Base-by-base conservation (phyloP, 2,888 invertebrate species). In the Brachylomia viminalis region DNA sequence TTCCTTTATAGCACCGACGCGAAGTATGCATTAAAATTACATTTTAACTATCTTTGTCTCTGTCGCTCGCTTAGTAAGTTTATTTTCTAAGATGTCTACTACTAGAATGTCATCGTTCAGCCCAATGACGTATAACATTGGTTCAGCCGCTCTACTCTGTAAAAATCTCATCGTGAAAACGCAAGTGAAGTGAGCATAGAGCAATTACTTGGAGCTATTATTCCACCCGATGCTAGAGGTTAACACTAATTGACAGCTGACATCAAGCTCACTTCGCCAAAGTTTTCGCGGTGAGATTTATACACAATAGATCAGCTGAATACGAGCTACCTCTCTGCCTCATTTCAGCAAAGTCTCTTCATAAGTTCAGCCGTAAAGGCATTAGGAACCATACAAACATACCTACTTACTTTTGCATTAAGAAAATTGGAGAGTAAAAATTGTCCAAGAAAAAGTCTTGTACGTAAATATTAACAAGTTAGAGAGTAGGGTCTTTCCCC, bases 401-500 rank as follows among this genome's bases (percentile, higher is more conserved):
- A 17, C 17, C 23, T 15, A 42, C 20, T 30, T 42, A 77, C 42
- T 64, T 78, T 56, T 52, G 15, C 79, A 71, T 54, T 78, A 79
- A 47, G 65, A 65, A 79, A 65, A 78, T 72, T 78, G 79, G 27
- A 72, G 20, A 52, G 30, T 72, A 59, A 71, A 70, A 77, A 27
- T 54, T 61, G 45, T 33, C 47, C 65, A 52, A 27, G 59, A 74
- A 80, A 69, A 67, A 54, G 58, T 47, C 30, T 58, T 54, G 17
- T 58, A 72, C 47, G 71, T 68, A 62, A 71, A 81, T 80, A 80
- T 76, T 75, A 80, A 81, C 62, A 49, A 69, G 59, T 65, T n/a
- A 2, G 47, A 76, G 76, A 81, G 80, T 47, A 81, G 82, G 80
- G 80, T 77, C 58, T 54, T 17, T 23, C 58, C 81, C 82, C 68